phyloP scores from a whole-genome alignment of 2,888 invertebrate species.

The Trypoxylon attenuatum region DNA sequence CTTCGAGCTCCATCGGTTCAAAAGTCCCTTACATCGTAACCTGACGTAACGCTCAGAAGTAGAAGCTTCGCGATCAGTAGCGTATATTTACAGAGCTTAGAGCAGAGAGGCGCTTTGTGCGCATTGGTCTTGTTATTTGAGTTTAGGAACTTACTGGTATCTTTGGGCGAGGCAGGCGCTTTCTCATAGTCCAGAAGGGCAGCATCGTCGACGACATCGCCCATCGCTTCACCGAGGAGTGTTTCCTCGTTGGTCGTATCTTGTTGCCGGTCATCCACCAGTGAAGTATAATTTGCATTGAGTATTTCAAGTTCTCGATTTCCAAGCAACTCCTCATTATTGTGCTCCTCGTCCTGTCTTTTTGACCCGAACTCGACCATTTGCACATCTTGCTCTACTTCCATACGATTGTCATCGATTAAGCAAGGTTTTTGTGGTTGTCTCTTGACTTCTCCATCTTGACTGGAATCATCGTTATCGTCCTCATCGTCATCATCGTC shows the following conservation, averaged over 20 bases:
- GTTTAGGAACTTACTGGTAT: conserved; percentile 54
- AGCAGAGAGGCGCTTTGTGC: not conserved
- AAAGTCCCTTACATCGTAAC: conserved; percentile 20
- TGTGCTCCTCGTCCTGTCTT: too few relatives aligned
- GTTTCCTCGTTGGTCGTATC: conserved; percentile 48
- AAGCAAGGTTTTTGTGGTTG: too few relatives aligned
- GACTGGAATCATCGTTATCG: not conserved
- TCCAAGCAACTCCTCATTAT: too few relatives aligned
- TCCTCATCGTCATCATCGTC: not conserved
- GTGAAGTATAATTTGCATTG: too few relatives aligned
- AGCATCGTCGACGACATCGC: conserved; percentile 60
- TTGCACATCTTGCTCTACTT: conserved; percentile 4
- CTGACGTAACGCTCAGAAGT: conserved; percentile 12
- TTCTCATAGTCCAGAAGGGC: conserved; percentile 68
- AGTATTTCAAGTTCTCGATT: too few relatives aligned
- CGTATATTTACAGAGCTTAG: conserved; percentile 11
- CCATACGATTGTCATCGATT: not conserved
- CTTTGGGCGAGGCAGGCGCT: conserved; percentile 46
- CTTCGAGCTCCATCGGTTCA: not conserved
- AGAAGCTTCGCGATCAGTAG: conserved; percentile 14
- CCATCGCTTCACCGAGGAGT: conserved; percentile 78
- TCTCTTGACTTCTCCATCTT: too few relatives aligned
- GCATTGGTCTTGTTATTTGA: conserved; percentile 25
- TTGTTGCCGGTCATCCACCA: too few relatives aligned
- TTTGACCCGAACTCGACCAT: too few relatives aligned